These are phyloP conservation scores for Acanthochromis polyacanthus DNA, from an alignment of 2,113 vertebrate species.

Conservation along the genomic window DNA sequence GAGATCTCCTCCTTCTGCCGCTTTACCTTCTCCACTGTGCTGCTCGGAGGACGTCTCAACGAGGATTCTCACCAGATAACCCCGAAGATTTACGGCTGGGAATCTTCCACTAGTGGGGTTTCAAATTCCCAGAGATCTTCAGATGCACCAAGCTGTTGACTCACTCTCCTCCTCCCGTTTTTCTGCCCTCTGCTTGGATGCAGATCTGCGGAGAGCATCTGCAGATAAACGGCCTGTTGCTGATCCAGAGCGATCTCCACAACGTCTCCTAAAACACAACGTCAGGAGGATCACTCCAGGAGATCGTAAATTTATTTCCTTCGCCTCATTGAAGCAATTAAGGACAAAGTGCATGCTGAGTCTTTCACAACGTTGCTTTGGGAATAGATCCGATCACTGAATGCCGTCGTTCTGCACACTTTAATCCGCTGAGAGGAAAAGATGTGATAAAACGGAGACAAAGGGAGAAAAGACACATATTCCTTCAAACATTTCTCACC, in stretches of 20 bases:
- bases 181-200: slow-evolving; percentile 57
- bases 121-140: slow-evolving; percentile 72
- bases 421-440: slow-evolving; percentile 40
- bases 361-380: slow-evolving; percentile 73
- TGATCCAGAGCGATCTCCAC: slow-evolving; percentile 57
- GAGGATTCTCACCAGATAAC: slow-evolving; percentile 71
- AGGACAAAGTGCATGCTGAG: slow-evolving; percentile 71
- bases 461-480: not conserved
- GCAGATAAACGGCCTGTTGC: slow-evolving; percentile 58
- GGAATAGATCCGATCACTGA: slow-evolving; percentile 68
- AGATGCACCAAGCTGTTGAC: slow-evolving; percentile 71
- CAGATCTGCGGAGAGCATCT: slow-evolving; percentile 43
- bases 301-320: slow-evolving; percentile 70
- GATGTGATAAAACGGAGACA: not conserved
- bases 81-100: slow-evolving; percentile 70
- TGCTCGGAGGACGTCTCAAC: slow-evolving; percentile 46
- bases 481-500: slow-evolving; percentile 25
- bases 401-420: slow-evolving; percentile 64
- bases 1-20: slow-evolving; percentile 55
- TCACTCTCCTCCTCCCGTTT: slow-evolving; percentile 20
- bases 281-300: slow-evolving; percentile 57
- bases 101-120: slow-evolving; percentile 61
- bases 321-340: slow-evolving; percentile 72
- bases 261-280: slow-evolving; percentile 50
- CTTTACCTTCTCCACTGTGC: slow-evolving; percentile 62